These are phyloP conservation scores for Sabatieria punctata DNA, from an alignment of 2,888 invertebrate species.

Conservation along the genomic window DNA sequence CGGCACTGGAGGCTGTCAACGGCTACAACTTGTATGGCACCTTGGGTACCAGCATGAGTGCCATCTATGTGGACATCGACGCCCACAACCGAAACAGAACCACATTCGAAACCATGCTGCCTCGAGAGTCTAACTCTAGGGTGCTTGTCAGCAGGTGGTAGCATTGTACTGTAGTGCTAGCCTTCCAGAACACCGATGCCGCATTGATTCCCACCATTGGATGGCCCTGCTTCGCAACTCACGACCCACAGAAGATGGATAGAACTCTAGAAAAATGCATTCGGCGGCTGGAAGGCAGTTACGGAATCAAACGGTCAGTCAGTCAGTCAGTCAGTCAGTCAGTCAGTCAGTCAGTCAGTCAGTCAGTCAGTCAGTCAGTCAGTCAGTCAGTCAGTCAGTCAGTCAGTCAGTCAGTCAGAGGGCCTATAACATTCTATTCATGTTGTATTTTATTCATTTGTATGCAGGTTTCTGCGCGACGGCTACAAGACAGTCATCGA, in stretches of 20 bases:
- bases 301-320: slow-evolving; percentile 62
- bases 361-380: too few species aligned
- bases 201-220: slow-evolving; percentile 79
- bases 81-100: slow-evolving; percentile 96
- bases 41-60: slow-evolving; percentile 91
- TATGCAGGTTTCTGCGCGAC: slow-evolving; percentile 61
- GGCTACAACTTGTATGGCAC: slow-evolving; percentile 96
- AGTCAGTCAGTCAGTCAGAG: too few species aligned
- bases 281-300: slow-evolving; percentile 53
- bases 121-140: slow-evolving; percentile 94
- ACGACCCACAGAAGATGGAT: slow-evolving; percentile 71
- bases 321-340: too few species aligned
- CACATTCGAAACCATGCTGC: slow-evolving; percentile 92
- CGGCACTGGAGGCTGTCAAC: slow-evolving; percentile 93
- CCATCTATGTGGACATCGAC: slow-evolving; percentile 96
- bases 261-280: slow-evolving; percentile 58
- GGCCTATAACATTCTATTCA: too few species aligned
- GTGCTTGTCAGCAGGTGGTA: too few species aligned
- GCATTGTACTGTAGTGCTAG: too few species aligned
- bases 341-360: too few species aligned
- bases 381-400: too few species aligned
- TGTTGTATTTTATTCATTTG: too few species aligned
- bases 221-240: slow-evolving; percentile 94
- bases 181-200: slow-evolving; percentile 88
- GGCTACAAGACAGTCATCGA: slow-evolving; percentile 78